Conservation (phyloP, 2,888 invertebrate genomes). For the Campoletis raptor region DNA sequence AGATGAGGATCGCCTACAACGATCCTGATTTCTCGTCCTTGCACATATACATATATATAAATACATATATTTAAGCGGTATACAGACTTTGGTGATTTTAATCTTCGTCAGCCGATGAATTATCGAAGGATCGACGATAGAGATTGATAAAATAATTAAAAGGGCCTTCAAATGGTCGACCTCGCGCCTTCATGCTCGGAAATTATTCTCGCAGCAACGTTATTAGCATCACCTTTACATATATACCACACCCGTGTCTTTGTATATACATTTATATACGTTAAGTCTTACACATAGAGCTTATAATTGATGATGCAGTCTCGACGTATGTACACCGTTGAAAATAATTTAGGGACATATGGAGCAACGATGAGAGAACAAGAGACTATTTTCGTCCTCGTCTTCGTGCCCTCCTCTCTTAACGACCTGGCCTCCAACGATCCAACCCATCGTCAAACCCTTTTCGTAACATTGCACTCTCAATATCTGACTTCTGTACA, state of each 20-base stretch:
- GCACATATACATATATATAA: background rate
- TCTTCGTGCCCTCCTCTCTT: constrained; percentile 12
- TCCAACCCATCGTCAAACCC: constrained; percentile 5
- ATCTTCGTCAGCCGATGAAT: constrained; percentile 50
- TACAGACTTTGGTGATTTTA: constrained; percentile 17
- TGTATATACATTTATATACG: constrained; percentile 24
- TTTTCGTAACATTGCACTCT: constrained; percentile 32
- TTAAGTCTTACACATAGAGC: constrained; percentile 2
- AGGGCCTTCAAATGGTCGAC: constrained; percentile 5
- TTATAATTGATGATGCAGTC: constrained; percentile 76
- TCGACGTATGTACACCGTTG: constrained; percentile 72
- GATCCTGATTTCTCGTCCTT: constrained; percentile 70
- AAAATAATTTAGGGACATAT: constrained; percentile 63
- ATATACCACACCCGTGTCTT: background rate
- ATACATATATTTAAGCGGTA: background rate
- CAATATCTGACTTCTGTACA: constrained; percentile 83
- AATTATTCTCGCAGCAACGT: constrained; percentile 31
- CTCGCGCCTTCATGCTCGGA: constrained; percentile 19
- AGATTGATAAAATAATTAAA: constrained; percentile 64
- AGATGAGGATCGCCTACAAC: constrained; percentile 68
- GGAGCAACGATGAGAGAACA: constrained; percentile 61
- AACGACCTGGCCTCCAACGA: constrained; percentile 51
- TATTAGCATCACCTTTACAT: constrained; percentile 33
- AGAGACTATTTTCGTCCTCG: constrained; percentile 57
- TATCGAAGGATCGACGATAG: constrained; percentile 56